Conservation (phyloP, 2,113 vertebrate species). For the Percina caprodes region DNA sequence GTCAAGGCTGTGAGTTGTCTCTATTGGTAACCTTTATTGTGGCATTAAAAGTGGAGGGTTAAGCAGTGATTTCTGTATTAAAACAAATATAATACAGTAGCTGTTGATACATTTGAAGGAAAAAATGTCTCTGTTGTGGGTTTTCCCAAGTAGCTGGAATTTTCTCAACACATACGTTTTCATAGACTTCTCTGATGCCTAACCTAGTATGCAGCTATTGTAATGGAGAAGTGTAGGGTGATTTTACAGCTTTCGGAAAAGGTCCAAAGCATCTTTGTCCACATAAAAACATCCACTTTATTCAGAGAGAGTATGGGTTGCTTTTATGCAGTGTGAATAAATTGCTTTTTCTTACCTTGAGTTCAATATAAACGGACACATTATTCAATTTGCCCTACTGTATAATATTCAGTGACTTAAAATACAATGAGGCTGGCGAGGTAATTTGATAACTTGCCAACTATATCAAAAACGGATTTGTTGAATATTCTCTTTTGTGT, state of each 20-base stretch:
- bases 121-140: not conserved
- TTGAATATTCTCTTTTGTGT: constrained; percentile 77
- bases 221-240: constrained; percentile 22
- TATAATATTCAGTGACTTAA: constrained; percentile 67
- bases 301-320: constrained; percentile 43
- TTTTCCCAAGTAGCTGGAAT: constrained; percentile 9
- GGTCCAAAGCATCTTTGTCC: constrained; percentile 25
- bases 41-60: not conserved
- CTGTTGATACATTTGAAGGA: not conserved
- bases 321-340: constrained; percentile 59
- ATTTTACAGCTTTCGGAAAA: constrained; percentile 36
- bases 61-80: not conserved
- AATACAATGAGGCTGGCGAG: constrained; percentile 56
- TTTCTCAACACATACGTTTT: constrained; percentile 29
- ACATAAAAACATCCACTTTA: constrained; percentile 37
- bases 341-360: constrained; percentile 61
- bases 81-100: not conserved
- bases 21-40: not conserved
- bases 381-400: constrained; percentile 75
- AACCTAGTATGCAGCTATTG: constrained; percentile 16
- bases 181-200: constrained; percentile 12
- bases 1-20: not conserved
- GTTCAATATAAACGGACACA: constrained; percentile 73
- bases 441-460: constrained; percentile 66
- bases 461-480: constrained; percentile 68